These are phyloP conservation scores for Acestrorhynchus altus DNA, from an alignment of 2,797 vertebrate genomes.

Conservation along the genomic window DNA sequence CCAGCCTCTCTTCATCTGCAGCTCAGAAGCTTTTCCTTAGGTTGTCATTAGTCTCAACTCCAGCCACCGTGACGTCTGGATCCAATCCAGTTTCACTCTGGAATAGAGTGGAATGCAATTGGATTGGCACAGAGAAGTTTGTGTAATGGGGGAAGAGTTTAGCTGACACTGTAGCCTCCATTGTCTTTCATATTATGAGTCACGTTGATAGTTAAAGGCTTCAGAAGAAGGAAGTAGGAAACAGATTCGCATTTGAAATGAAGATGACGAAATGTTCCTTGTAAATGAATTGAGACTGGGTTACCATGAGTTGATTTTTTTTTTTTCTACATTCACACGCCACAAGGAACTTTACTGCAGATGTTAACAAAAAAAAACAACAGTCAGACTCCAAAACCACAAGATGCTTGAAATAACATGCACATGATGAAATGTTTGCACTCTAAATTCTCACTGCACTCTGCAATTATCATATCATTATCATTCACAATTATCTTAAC, in stretches of 20 bases:
- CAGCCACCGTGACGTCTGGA: conserved; percentile 13
- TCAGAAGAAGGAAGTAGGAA: background rate
- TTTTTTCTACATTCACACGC: background rate
- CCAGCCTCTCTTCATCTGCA: background rate
- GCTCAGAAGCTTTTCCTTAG: conserved; percentile 5
- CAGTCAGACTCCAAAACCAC: background rate
- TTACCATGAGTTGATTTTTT: background rate
- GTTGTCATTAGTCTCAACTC: conserved; percentile 14
- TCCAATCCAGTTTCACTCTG: conserved; percentile 2
- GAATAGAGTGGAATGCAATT: background rate
- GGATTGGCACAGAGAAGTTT: background rate
- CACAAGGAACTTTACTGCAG: background rate
- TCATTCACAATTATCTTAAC: too few relatives aligned
- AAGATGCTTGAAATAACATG: too few relatives aligned
- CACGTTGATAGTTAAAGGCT: background rate
- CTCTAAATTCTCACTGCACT: too few relatives aligned
- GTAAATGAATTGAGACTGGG: background rate
- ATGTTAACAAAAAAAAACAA: background rate
- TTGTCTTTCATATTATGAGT: background rate
- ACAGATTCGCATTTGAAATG: background rate
- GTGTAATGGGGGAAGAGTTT: background rate
- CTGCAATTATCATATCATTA: too few relatives aligned
- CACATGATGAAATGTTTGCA: background rate
- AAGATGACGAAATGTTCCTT: background rate
- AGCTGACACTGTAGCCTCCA: background rate